Evolutionary conservation across 2,888 invertebrate species (phyloP), one percentile per base, ranked within the genome.

Genomic region (Periphyllus acericola): DNA sequence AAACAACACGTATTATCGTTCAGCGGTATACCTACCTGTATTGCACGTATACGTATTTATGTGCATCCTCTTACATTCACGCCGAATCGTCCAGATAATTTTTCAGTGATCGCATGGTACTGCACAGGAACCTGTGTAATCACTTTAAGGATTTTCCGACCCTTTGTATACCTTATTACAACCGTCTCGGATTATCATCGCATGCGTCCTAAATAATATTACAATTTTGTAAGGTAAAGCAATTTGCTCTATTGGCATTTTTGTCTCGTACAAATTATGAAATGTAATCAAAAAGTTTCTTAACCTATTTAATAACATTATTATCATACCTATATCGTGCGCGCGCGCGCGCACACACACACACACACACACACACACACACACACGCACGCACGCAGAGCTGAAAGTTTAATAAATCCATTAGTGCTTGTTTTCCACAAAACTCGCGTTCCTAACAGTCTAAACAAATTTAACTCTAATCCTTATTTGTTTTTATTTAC

Each of bases 61-160:
- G 8, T 6, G 19, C 32, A 83, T 75, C 17, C 40, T 8, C 40
- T 75, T 60, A n/a, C n/a, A 66, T 40, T 40, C 40, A 66, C 36
- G 25, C n/a, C 40, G 25, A 75, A 75, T 83, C 29, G 36, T 75
- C 40, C 40, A 25, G 29, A 40, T 32, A 60, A 66, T 83, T 75
- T 66, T 29, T 8, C 29, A 66, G 40, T 40, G 75, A 46, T 1
- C 40, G 21, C 75, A 55, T 52, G 52, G 71, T 82, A 46, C 32
- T 21, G 68, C 29, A 3, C 34, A 55, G 29, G 29, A 75, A 75
- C 83, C 74, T 40, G 75, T 83, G 36, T 74, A 83, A 83, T 83
- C 74, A 83, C 74, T 75, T 75, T 83, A 75, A 60, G 74, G 60
- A 75, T 83, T 74, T 52, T 74, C 29, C 25, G 8, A 83, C 60